Conservation (phyloP, 1,140 invertebrate species). For the Procambarus clarkii region DNA sequence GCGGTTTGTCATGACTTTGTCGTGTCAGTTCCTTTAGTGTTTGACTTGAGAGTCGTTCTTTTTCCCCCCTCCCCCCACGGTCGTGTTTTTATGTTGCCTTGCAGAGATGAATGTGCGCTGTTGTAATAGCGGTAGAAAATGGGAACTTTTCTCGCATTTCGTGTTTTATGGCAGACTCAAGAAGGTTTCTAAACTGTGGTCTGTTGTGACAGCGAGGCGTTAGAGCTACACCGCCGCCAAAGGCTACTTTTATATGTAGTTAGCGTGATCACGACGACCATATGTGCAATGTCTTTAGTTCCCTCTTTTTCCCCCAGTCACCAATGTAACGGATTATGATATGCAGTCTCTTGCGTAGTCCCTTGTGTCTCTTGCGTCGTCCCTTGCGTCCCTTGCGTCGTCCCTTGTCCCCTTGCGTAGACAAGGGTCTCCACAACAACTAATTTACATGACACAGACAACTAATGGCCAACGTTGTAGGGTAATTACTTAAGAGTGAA, state of each 20-base stretch:
- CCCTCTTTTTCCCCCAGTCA: not conserved
- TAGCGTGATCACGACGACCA: not conserved
- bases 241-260: not conserved
- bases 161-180: not conserved
- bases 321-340: no score
- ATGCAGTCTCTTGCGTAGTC: not conserved
- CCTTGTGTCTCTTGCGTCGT: no score
- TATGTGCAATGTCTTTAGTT: not conserved
- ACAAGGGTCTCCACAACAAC: no score
- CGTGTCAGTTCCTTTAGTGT: slow-evolving; percentile 41
- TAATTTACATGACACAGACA: no score
- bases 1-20: slow-evolving; percentile 24
- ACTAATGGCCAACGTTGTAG: no score
- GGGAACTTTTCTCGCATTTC: not conserved
- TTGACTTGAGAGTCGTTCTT: slow-evolving; percentile 29
- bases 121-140: not conserved
- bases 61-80: not conserved
- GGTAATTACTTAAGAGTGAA: no score
- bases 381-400: no score
- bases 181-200: not conserved
- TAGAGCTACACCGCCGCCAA: not conserved
- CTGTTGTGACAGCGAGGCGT: not conserved
- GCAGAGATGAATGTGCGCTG: slow-evolving; percentile 3
- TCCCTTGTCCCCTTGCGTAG: no score
- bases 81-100: not conserved